These are phyloP conservation scores for Meta bourneti DNA, from an alignment of 2,888 invertebrate genomes.

Conservation along the genomic window DNA sequence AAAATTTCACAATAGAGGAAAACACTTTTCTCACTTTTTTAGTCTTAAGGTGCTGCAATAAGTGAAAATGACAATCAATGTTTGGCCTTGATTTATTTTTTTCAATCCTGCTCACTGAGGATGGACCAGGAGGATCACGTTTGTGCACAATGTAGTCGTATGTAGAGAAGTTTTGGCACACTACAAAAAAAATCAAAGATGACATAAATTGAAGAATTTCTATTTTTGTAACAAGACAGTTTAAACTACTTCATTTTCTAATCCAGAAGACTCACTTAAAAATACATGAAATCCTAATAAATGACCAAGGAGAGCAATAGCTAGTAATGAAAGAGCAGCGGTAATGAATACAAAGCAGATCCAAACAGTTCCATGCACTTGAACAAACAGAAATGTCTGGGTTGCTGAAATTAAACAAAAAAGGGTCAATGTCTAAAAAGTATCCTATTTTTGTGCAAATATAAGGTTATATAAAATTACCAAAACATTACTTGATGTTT, in stretches of 20 bases:
- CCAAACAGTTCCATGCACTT: conserved; percentile 70
- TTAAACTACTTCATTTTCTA: not conserved
- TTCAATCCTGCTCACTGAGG: conserved; percentile 45
- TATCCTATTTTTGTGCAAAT: not conserved
- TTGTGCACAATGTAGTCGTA: conserved; percentile 89
- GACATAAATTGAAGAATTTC: not conserved
- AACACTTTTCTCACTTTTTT: conserved; percentile 48
- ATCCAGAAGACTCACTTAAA: conserved; percentile 68
- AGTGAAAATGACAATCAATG: conserved; percentile 58
- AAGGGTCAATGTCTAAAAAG: not conserved
- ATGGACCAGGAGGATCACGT: conserved; percentile 65
- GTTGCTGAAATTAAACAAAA: conserved; percentile 41
- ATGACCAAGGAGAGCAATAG: conserved; percentile 76
- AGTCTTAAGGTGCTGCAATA: conserved; percentile 62
- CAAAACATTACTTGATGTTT: not conserved
- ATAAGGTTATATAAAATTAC: not conserved
- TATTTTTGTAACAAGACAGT: not conserved
- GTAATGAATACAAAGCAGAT: conserved; percentile 73
- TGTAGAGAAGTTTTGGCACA: conserved; percentile 90
- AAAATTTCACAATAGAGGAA: not conserved
- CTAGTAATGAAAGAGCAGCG: conserved; percentile 72
- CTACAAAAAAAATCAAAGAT: conserved; percentile 22
- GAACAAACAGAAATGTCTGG: conserved; percentile 48
- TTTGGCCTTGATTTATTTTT: conserved; percentile 61
- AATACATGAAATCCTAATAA: conserved; percentile 77